phyloP scores from a whole-genome alignment of 2,888 invertebrate species.

The Nesidiocoris tenuis region DNA sequence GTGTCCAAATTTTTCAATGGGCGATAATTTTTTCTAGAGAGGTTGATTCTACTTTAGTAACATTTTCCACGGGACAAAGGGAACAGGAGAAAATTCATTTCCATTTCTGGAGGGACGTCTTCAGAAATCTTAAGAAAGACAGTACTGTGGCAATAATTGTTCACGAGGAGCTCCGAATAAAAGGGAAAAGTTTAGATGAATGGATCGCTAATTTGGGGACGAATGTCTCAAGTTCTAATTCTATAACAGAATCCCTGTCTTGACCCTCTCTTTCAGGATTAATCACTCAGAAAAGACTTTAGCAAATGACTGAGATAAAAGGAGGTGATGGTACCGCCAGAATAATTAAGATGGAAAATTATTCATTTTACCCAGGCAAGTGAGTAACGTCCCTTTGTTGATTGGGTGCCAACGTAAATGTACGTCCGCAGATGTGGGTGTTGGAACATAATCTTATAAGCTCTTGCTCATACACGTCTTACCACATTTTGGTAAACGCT shows the following conservation, averaged over 20 bases:
- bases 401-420: too few relatives aligned
- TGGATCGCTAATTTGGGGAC: constrained; percentile 34
- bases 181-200: constrained; percentile 34
- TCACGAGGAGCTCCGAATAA: not conserved
- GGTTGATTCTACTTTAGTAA: too few relatives aligned
- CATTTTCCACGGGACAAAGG: too few relatives aligned
- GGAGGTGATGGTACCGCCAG: constrained; percentile 1
- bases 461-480: too few relatives aligned
- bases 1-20: too few relatives aligned
- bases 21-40: too few relatives aligned
- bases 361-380: too few relatives aligned
- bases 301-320: constrained; percentile 8
- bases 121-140: not conserved
- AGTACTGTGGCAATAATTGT: constrained; percentile 36
- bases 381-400: too few relatives aligned
- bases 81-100: not conserved
- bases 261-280: constrained; percentile 19
- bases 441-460: too few relatives aligned
- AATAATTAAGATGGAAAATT: constrained; percentile 37
- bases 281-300: constrained; percentile 30
- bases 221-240: constrained; percentile 23
- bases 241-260: constrained; percentile 19
- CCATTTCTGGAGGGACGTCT: not conserved
- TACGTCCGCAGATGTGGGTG: too few relatives aligned
- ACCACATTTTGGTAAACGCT: too few relatives aligned